Conservation (phyloP, 2,113 vertebrate species). For the Eptatretus burgeri region DNA sequence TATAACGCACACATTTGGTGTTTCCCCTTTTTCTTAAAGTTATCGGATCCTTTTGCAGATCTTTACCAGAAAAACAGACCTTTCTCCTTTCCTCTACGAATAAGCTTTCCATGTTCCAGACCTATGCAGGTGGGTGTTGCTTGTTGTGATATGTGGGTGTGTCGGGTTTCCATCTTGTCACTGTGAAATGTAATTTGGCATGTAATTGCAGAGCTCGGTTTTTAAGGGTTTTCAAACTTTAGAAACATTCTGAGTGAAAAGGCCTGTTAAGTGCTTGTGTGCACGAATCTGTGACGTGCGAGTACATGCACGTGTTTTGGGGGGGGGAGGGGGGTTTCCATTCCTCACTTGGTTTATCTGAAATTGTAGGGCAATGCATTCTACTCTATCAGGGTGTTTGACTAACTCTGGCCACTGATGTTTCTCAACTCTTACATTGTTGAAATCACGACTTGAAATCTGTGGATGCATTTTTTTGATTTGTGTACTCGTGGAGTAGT, state of each 20-base stretch:
- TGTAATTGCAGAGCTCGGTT: not conserved
- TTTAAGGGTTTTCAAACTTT: not conserved
- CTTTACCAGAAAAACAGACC: conserved; percentile 1
- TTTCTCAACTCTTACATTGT: too few relatives aligned
- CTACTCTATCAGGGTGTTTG: too few relatives aligned
- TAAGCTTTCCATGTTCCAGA: conserved; percentile 5
- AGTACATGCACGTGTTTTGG: not conserved
- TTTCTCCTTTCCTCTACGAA: not conserved
- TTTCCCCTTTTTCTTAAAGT: not conserved
- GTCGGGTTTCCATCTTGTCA: not conserved
- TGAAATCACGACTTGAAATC: too few relatives aligned
- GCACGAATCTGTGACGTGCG: not conserved
- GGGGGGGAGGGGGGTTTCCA: too few relatives aligned
- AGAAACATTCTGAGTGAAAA: not conserved
- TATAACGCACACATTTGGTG: not conserved
- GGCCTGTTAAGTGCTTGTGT: not conserved
- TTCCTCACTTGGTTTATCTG: too few relatives aligned
- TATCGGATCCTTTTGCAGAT: not conserved
- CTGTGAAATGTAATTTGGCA: not conserved
- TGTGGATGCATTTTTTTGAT: too few relatives aligned
- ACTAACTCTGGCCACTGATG: too few relatives aligned
- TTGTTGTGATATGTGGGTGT: not conserved
- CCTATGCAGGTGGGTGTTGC: conserved; percentile 3
- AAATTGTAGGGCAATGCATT: too few relatives aligned
- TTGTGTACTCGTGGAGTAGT: too few relatives aligned